These are phyloP conservation scores for Dyspetes luteomarginatus DNA, from an alignment of 2,888 invertebrate genomes.

Conservation along the genomic window DNA sequence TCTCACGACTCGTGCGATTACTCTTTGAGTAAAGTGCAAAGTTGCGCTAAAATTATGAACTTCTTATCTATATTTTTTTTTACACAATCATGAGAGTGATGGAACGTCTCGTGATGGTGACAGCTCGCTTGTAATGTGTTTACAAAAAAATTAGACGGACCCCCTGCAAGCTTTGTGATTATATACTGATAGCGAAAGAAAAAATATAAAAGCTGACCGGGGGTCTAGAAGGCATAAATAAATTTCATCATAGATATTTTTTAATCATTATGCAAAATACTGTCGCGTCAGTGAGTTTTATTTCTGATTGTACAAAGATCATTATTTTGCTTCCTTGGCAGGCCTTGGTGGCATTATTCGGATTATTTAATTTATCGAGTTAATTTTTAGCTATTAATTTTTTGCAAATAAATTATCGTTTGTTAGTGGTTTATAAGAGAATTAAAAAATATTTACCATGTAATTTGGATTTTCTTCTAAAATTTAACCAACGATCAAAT, in stretches of 20 bases:
- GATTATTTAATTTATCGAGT: too few relatives aligned
- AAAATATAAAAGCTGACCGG: background rate
- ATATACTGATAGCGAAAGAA: background rate
- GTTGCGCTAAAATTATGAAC: slow-evolving; percentile 11
- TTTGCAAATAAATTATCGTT: too few relatives aligned
- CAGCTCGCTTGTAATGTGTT: background rate
- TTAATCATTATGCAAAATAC: background rate
- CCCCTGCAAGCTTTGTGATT: slow-evolving; percentile 1
- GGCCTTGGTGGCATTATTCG: too few relatives aligned
- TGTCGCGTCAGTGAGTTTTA: too few relatives aligned
- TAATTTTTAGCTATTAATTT: too few relatives aligned
- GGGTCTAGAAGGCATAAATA: background rate
- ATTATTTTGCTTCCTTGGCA: too few relatives aligned
- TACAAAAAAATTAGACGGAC: background rate
- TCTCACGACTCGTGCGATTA: background rate
- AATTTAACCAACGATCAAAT: too few relatives aligned
- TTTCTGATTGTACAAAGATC: too few relatives aligned
- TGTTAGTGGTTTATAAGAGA: too few relatives aligned
- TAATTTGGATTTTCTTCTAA: too few relatives aligned
- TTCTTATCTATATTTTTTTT: slow-evolving; percentile 36
- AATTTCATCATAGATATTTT: background rate
- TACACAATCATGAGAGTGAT: slow-evolving; percentile 14
- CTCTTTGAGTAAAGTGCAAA: slow-evolving; percentile 35
- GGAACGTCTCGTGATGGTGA: background rate
- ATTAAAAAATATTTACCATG: too few relatives aligned